These are phyloP conservation scores for Brenthis ino DNA, from an alignment of 2,888 invertebrate species.

Conservation along the genomic window DNA sequence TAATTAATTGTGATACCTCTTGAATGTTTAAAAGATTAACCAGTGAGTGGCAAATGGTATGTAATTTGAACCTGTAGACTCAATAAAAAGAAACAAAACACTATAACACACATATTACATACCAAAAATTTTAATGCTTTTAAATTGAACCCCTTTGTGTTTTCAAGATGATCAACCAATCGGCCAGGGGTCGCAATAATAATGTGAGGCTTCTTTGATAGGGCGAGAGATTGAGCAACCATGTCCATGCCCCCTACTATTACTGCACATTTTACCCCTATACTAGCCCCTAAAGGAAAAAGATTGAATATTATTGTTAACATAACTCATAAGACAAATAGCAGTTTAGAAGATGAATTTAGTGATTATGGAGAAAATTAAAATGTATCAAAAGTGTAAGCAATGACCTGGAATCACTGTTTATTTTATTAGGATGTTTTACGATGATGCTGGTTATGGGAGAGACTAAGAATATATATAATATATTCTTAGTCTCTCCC, in stretches of 20 bases:
- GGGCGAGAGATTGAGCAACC: slow-evolving; percentile 94
- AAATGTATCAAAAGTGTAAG: too few relatives aligned
- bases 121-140: slow-evolving; percentile 93
- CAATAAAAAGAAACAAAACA: not conserved
- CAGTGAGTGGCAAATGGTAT: too few relatives aligned
- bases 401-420: too few relatives aligned
- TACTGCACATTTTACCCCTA: slow-evolving; percentile 97
- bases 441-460: too few relatives aligned
- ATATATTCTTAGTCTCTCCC: too few relatives aligned
- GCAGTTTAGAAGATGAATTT: not conserved
- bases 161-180: slow-evolving; percentile 97
- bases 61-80: too few relatives aligned
- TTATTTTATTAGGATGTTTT: too few relatives aligned
- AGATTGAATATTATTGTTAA: not conserved
- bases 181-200: slow-evolving; percentile 98
- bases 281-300: slow-evolving; percentile 85
- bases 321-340: not conserved
- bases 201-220: slow-evolving; percentile 98
- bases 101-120: not conserved
- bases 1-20: too few relatives aligned
- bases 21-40: too few relatives aligned
- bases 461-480: too few relatives aligned
- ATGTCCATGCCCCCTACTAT: slow-evolving; percentile 99
- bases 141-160: slow-evolving; percentile 98
- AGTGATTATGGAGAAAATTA: not conserved